Evolutionary conservation across 2,888 invertebrate genomes (phyloP), one percentile per base, ranked within the genome.

Genomic region (Orthosia gracilis): DNA sequence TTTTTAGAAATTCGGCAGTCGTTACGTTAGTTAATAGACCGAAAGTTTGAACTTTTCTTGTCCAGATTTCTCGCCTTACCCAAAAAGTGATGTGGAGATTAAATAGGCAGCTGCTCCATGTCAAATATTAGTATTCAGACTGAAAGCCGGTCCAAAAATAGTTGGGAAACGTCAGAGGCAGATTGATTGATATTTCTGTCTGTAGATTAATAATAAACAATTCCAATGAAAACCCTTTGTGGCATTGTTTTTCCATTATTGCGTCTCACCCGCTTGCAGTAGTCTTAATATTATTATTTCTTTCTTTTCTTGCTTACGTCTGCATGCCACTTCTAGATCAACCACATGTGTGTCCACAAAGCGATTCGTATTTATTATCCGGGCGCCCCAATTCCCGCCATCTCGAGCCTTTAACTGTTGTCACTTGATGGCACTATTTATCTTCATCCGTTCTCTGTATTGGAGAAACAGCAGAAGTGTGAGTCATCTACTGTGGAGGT

Each of bases 311-410:
- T 49, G 5, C 1, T 2, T 55, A 21, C 7, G 4, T 45, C 5
- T 49, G 47, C 0, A 15, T 62, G 70, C 3, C 85, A 55, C 77
- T 73, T 85, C 85, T 9, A 78, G 74, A 26, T 7, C 18, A 9
- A 13, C 4, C 13, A 49, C 15, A n/a, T 64, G 17, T 18, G 12
- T 65, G 58, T 52, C 18, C n/a, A 71, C 69, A 59, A 77, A 77
- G 45, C 69, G 63, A 66, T 80, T 80, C 77, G 66, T 85, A 80
- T 85, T 87, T 80, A 85, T 85, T 85, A 85, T 55, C 62, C 45
- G 21, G 61, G 12, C 31, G 69, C 17, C 68, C 70, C 70, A 71
- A 70, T 82, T 71, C 23, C 40, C 23, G 62, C 45, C 67, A 67
- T 62, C 69, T 68, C 59, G n/a, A 74, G 61, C 58, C 62, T 59